A percentile compares a stretch with the other conserved stretches of the same genome.
These are phyloP conservation scores for Zaprionus tsacasi DNA, from an alignment of 1,140 invertebrate species.

Conservation along the genomic window DNA sequence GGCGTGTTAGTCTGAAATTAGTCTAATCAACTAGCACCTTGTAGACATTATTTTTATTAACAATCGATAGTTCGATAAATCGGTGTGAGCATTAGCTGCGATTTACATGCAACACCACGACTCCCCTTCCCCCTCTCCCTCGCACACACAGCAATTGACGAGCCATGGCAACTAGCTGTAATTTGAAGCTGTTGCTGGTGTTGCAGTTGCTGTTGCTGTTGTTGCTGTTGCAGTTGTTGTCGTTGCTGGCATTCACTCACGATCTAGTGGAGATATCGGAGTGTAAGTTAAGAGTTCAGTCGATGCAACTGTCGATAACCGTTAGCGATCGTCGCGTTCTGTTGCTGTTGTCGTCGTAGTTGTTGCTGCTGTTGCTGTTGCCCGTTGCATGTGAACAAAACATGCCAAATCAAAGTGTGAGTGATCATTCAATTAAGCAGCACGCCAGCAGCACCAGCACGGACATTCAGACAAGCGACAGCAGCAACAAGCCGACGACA, in stretches of 20 bases:
- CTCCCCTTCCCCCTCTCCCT: neutral
- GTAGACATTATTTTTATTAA: neutral
- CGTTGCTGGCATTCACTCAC: conserved; percentile 45
- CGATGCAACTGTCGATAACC: conserved; percentile 55
- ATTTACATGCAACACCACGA: conserved; percentile 24
- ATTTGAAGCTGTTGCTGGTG: conserved; percentile 38
- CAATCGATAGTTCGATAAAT: conserved; percentile 38
- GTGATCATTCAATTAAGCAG: conserved; percentile 81
- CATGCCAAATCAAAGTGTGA: conserved; percentile 80
- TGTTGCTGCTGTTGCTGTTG: conserved; percentile 1
- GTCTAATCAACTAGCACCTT: neutral
- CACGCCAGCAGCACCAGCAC: conserved; percentile 53
- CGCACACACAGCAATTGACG: conserved; percentile 1
- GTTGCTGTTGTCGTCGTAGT: conserved; percentile 3
- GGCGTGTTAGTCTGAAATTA: neutral
- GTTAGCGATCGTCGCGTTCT: conserved; percentile 42
- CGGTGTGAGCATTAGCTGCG: neutral
- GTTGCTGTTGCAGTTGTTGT: conserved; percentile 13
- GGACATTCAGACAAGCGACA: conserved; percentile 20
- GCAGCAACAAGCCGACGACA: conserved; percentile 49
- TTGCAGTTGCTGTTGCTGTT: neutral
- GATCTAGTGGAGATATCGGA: conserved; percentile 40
- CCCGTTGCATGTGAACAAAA: conserved; percentile 54
- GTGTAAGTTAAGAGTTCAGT: conserved; percentile 39
- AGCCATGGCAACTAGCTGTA: conserved; percentile 34